Base-by-base conservation (phyloP, 2,888 invertebrate species). In the Fabriciana adippe region DNA sequence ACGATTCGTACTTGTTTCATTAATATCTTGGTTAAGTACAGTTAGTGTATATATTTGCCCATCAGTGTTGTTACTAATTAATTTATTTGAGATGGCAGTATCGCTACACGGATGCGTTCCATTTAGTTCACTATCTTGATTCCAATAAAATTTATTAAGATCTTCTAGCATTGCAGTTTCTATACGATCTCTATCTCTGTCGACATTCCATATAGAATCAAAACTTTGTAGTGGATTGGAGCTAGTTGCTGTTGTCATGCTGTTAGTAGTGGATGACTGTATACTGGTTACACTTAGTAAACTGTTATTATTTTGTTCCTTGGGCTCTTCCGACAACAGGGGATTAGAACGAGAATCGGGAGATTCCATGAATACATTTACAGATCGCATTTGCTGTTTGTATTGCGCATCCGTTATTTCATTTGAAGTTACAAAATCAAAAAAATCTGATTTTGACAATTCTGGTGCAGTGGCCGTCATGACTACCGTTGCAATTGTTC, bases 401-500 rank as follows among this genome's bases (percentile, higher is more conserved):
- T 94, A 94, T 81, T 95, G 95, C 59, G 94, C 94, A 87, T 95
- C 95, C 81, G 94, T 94, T 80, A 96, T 94, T 79, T 96, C 96
- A 69, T 96, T 96, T 57, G 96, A 96, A 64, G 96, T 96, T 72
- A 97, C 97, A 90, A 97, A 97, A 91, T 97, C 97, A 91, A 97
- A 97, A 93, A 97, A 97, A 92, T 97, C 97, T 76, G 97, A 96
- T 92, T 97, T 97, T 79, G 96, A 95, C 89, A 97, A 93, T 93
- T 97, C 97, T 89, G 96, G 96, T 89, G 96, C 96, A 85, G 96
- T 94, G 94, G 97, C 96, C 90, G 96, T 96, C 90, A 97, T 95
- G 94, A 96, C 97, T 97, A 97, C 97, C 93, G 93, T 84, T 89
- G 88, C 81, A 79, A 81, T 82, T 72, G 65, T 80, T 80, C 76